Evolutionary conservation across 2,888 invertebrate species (phyloP), one percentile per base, ranked within the genome.

Genomic region (Nineta flava): DNA sequence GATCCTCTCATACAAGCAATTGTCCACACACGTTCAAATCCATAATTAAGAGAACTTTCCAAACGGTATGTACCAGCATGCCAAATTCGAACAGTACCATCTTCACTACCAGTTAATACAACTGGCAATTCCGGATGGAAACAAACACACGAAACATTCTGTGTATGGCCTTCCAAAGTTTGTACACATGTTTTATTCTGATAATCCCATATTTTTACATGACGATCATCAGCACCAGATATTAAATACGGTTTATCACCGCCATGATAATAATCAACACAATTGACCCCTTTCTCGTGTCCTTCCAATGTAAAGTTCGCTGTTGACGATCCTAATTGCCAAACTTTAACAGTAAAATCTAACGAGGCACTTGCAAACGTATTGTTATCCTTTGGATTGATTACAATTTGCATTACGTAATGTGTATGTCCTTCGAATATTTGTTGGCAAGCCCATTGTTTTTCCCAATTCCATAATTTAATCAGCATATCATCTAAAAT

Each of bases 381-480:
- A 68, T 99, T 99, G 69, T 97, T 99, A 65, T 99, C 99, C 67
- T 99, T 99, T 0, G 99, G 99, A 69, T 99, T 99, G 61, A 99
- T 88, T 1, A 95, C 96, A 58, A 99, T 87, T 69, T 99, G 97
- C 99, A 99, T 99, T 2, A 99, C 95, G 63, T 99, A 99, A 68
- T 99, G 99, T 0, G 94, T 91, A 71, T 99, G 99, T 0, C 97
- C 97, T 64, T 99, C 99, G 64, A 99, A 99, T 12, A 95, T 90
- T 65, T 99, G 96, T 63, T 97, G 96, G 60, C 95, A 93, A 0
- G 87, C 78, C 97, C 97, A 99, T 60, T 88, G 80, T 64, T 96
- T 95, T 49, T 99, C 99, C 99, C 99, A 99, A 67, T 99, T 99
- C 99, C 99, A 99, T 52, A 99, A 68, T 67, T 99, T 99, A 54